Evolutionary conservation across 1,140 invertebrate genomes (phyloP).

Genomic region (Pogonognathellus flavescens): DNA sequence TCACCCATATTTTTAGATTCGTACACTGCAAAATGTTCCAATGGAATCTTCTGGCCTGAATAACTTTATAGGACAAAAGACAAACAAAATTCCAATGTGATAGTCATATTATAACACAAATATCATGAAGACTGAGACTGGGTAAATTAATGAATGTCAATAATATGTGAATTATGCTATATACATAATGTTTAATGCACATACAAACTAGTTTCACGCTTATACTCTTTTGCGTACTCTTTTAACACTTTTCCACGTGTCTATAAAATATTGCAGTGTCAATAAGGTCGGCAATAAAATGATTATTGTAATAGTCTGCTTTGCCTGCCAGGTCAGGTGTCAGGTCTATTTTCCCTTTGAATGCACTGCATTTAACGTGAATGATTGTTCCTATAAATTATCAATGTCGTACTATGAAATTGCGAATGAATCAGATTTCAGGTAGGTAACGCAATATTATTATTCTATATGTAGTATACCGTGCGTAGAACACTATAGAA

Average conservation of each 20-base stretch:
- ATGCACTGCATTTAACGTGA: not conserved
- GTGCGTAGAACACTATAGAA: not conserved
- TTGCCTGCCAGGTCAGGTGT: not conserved
- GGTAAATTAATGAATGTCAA: too few species aligned
- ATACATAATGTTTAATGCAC: not conserved
- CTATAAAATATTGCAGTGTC: not conserved
- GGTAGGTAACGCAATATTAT: too few species aligned
- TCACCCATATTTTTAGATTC: slow-evolving; percentile 12
- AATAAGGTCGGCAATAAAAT: slow-evolving; percentile 23
- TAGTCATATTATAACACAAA: too few species aligned
- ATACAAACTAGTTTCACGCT: not conserved
- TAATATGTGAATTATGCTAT: not conserved
- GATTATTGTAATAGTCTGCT: slow-evolving; percentile 16
- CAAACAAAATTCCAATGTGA: not conserved
- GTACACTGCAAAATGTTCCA: not conserved
- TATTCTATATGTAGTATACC: too few species aligned
- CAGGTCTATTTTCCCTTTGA: not conserved
- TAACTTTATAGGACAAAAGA: not conserved
- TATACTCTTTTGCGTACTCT: not conserved
- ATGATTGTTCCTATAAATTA: not conserved
- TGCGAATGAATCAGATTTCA: not conserved
- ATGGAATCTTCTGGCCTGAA: not conserved
- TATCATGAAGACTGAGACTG: too few species aligned
- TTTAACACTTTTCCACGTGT: slow-evolving; percentile 7
- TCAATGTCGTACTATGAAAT: not conserved